Evolutionary conservation across 2,797 vertebrate genomes (phyloP).

Genomic region (Gambusia yucatana): DNA sequence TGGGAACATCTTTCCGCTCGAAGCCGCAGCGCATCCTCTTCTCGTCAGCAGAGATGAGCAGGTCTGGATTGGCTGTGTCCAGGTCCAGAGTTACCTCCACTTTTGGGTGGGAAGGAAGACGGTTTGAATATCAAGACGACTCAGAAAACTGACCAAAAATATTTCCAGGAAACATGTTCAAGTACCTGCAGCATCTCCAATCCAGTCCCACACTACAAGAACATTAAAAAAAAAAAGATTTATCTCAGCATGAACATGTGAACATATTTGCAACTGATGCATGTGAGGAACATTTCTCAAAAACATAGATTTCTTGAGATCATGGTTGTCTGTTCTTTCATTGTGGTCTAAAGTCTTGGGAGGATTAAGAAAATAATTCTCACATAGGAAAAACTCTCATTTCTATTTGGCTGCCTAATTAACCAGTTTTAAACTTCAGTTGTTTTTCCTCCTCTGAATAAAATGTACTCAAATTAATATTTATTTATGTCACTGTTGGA

Average conservation of each 20-base stretch:
- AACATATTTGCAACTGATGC: neutral
- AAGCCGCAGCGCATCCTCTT: conserved; percentile 83
- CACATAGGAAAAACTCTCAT: neutral
- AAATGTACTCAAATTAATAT: neutral
- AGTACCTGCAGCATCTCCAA: conserved; percentile 80
- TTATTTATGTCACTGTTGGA: neutral
- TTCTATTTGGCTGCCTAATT: neutral
- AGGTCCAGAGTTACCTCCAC: conserved; percentile 82
- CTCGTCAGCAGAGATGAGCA: conserved; percentile 80
- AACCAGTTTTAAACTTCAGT: neutral
- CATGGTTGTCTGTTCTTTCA: neutral
- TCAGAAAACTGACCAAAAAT: neutral
- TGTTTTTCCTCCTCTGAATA: neutral
- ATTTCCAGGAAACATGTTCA: neutral
- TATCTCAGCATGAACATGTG: neutral
- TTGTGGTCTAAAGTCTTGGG: neutral
- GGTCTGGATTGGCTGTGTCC: conserved; percentile 83
- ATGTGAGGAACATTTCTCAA: neutral
- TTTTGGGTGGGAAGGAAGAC: conserved; percentile 46
- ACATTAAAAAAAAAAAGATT: conserved; percentile 4
- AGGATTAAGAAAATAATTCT: neutral
- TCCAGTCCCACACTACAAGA: conserved; percentile 84
- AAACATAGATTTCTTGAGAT: neutral
- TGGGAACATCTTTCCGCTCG: conserved; percentile 79
- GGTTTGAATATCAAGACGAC: neutral